Evolutionary conservation across 2,113 vertebrate species (phyloP).

Genomic region (Hemibagrus wyckioides): DNA sequence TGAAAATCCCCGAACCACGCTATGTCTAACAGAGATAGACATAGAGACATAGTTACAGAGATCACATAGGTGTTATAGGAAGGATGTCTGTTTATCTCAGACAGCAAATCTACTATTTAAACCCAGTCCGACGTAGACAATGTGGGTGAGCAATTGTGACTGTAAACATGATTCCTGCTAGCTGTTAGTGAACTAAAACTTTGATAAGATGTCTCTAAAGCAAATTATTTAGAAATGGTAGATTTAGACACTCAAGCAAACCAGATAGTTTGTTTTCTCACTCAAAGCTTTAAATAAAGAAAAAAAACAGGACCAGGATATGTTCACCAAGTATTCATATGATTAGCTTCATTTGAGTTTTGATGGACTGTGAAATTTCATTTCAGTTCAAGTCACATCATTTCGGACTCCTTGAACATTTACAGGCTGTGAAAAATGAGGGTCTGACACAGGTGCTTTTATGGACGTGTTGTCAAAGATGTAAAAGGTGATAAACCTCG

Average conservation of each 20-base stretch:
- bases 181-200: neutral
- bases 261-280: too few species aligned
- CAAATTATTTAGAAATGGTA: neutral
- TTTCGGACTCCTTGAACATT: neutral
- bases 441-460: neutral
- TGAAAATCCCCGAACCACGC: too few species aligned
- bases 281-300: neutral
- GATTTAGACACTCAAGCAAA: too few species aligned
- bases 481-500: neutral
- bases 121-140: neutral
- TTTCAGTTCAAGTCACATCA: too few species aligned
- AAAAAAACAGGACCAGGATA: neutral
- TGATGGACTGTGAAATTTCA: neutral
- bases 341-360: neutral
- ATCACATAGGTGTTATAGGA: neutral
- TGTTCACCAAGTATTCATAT: neutral
- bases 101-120: neutral
- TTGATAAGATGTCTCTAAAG: neutral
- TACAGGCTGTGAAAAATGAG: neutral
- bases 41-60: neutral
- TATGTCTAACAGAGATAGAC: too few species aligned
- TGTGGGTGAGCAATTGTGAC: neutral
- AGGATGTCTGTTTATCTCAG: neutral
- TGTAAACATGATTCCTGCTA: neutral
- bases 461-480: neutral